A percentile compares a stretch with the other conserved stretches of the same genome.
phyloP scores from a whole-genome alignment of 2,113 vertebrate genomes.

The Craseonycteris thonglongyai region DNA sequence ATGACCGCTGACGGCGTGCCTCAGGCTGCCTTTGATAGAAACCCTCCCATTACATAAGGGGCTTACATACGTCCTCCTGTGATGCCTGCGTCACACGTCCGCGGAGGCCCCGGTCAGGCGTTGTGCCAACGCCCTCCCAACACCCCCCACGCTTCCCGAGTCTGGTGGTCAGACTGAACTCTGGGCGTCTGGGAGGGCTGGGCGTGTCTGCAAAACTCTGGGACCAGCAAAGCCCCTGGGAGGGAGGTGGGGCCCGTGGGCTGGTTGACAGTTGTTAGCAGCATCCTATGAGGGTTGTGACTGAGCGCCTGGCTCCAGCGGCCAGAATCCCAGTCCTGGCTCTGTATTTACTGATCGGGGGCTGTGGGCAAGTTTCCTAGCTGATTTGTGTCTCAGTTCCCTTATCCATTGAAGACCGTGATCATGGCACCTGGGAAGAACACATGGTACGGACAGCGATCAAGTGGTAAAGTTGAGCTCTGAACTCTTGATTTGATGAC shows the following conservation, averaged over 20 bases:
- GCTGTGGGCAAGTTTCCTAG: neutral
- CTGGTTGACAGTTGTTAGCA: too few species aligned
- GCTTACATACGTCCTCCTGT: conserved; percentile 16
- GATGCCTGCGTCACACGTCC: accelerated
- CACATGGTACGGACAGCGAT: accelerated
- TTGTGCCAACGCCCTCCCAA: neutral
- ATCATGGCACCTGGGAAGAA: neutral
- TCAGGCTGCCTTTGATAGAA: neutral
- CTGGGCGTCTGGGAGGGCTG: accelerated
- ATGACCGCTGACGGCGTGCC: neutral
- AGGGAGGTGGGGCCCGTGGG: accelerated
- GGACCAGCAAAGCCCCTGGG: neutral
- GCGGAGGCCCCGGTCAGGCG: neutral
- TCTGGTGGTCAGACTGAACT: neutral
- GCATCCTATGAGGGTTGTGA: accelerated
- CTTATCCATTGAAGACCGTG: neutral
- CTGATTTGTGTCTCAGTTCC: neutral
- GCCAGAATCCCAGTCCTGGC: neutral
- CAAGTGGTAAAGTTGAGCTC: neutral
- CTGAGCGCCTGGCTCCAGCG: accelerated
- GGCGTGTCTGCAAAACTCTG: accelerated
- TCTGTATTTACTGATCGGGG: neutral
- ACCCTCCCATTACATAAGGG: neutral
- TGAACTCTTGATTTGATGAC: neutral
- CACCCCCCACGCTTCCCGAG: neutral